These are phyloP conservation scores for Leucoptera coffeella DNA, from an alignment of 2,888 invertebrate species.

Conservation along the genomic window DNA sequence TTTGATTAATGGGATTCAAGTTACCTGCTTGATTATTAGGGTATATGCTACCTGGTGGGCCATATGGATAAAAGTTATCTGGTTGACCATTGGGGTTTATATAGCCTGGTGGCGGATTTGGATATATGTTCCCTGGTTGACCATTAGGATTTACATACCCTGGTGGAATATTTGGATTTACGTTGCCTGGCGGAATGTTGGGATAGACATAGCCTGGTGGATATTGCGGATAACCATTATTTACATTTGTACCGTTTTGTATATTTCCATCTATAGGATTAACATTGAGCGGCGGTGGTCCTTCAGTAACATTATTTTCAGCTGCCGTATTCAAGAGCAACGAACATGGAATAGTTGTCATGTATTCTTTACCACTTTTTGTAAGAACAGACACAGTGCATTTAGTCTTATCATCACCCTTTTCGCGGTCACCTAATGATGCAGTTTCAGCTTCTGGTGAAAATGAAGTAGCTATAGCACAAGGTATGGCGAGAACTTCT, in stretches of 20 bases:
- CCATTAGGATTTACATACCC: constrained; percentile 8
- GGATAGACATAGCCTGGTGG: no score
- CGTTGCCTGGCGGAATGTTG: no score
- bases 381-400: constrained; percentile 37
- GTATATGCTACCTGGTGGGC: no score
- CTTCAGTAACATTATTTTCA: constrained; percentile 43
- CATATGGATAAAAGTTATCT: no score
- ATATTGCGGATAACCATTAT: constrained; percentile 6
- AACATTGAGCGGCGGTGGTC: constrained; percentile 13
- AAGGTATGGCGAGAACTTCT: constrained; percentile 41
- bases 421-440: constrained; percentile 15
- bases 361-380: constrained; percentile 30
- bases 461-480: constrained; percentile 45
- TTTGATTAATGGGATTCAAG: no score
- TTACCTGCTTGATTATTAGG: no score
- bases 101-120: no score
- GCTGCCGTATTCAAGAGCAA: constrained; percentile 35
- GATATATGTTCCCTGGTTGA: constrained; percentile 12
- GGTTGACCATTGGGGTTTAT: no score
- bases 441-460: constrained; percentile 37
- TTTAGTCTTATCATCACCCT: constrained; percentile 26
- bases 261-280: constrained; percentile 1
- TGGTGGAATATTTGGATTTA: constrained; percentile 6
- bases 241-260: constrained; percentile 10
- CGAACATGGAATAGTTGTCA: constrained; percentile 44